These are phyloP conservation scores for Cotesia typhae DNA, from an alignment of 1,140 invertebrate species.

Conservation along the genomic window DNA sequence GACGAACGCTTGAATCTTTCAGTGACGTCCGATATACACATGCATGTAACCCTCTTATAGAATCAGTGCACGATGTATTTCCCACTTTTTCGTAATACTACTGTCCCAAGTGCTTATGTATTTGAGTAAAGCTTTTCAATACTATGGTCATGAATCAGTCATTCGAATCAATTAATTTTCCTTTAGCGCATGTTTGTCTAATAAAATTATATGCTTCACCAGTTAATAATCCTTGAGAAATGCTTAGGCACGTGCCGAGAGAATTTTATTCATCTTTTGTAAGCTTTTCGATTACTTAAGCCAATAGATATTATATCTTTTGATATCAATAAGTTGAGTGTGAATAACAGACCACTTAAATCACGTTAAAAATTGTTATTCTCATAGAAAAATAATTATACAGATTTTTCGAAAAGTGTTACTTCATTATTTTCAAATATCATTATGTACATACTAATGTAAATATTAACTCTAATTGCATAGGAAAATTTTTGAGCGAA, in stretches of 20 bases:
- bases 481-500: too few species aligned
- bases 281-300: slow-evolving; percentile 50
- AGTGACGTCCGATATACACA: not conserved
- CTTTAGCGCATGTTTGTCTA: slow-evolving; percentile 40
- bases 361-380: not conserved
- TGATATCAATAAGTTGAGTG: not conserved
- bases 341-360: not conserved
- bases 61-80: slow-evolving; percentile 15
- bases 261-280: slow-evolving; percentile 35
- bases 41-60: slow-evolving; percentile 18
- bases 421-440: too few species aligned
- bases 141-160: not conserved
- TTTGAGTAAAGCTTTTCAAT: not conserved
- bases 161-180: slow-evolving; percentile 48
- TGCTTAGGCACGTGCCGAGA: slow-evolving; percentile 49
- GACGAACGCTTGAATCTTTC: slow-evolving; percentile 4
- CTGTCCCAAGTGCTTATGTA: slow-evolving; percentile 5
- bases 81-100: slow-evolving; percentile 18
- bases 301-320: slow-evolving; percentile 43
- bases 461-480: too few species aligned
- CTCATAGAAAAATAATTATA: too few species aligned
- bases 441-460: too few species aligned
- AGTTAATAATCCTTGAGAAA: slow-evolving; percentile 53
- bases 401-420: too few species aligned
- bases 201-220: slow-evolving; percentile 55